Conservation (phyloP, 2,888 invertebrate genomes). For the Agriopis aurantiaria region DNA sequence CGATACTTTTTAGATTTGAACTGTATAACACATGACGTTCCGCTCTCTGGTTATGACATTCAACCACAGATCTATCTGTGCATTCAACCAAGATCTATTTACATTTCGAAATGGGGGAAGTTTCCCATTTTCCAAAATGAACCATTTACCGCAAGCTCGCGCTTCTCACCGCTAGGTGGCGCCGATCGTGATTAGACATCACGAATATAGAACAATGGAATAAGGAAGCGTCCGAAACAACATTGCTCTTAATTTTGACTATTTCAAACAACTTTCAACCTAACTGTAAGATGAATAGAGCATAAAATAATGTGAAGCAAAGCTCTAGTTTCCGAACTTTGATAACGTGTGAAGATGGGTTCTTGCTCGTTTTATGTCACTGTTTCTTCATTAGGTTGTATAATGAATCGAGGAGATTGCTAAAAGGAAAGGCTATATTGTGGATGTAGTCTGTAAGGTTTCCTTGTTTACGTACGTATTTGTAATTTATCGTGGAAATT, state of each 20-base stretch:
- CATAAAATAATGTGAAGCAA: constrained; percentile 20
- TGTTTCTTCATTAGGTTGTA: constrained; percentile 55
- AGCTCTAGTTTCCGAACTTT: constrained; percentile 16
- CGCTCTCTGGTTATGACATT: neutral
- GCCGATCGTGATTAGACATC: constrained; percentile 63
- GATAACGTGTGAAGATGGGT: constrained; percentile 58
- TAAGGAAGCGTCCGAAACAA: constrained; percentile 58
- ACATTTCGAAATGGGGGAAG: constrained; percentile 49
- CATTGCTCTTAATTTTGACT: constrained; percentile 36
- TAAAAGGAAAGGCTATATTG: constrained; percentile 49
- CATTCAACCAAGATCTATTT: constrained; percentile 1
- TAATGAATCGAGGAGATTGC: constrained; percentile 48
- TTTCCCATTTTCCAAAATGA: constrained; percentile 54
- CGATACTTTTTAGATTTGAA: no score
- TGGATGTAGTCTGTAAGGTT: constrained; percentile 24
- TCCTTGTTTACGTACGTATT: constrained; percentile 23
- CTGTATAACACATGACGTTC: no score
- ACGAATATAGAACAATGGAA: constrained; percentile 68
- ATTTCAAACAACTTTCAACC: constrained; percentile 26
- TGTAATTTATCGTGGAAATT: constrained; percentile 33
- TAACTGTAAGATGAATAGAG: constrained; percentile 34
- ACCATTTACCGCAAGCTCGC: constrained; percentile 48
- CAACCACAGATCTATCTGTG: no score
- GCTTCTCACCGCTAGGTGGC: constrained; percentile 54
- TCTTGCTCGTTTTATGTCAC: constrained; percentile 50